phyloP scores from a whole-genome alignment of 2,113 vertebrate genomes.

The Pseudopipra pipra region DNA sequence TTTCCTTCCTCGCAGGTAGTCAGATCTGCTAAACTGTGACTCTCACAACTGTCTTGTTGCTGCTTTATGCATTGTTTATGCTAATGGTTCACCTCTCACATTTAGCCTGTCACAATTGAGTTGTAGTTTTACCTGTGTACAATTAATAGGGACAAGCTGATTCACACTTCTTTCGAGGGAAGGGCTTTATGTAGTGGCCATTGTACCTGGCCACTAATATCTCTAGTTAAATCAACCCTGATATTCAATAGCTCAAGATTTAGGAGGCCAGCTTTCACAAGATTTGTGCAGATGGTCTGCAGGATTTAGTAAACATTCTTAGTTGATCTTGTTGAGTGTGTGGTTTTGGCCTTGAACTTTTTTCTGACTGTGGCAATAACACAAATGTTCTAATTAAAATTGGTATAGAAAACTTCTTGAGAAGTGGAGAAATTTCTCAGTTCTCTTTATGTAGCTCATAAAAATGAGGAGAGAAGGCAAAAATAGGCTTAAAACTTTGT shows the following conservation, averaged over 20 bases:
- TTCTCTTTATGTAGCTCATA: background rate
- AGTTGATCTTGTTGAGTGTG: background rate
- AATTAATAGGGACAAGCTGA: background rate
- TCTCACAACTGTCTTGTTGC: background rate
- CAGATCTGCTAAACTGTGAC: background rate
- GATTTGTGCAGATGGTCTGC: background rate
- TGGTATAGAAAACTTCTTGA: background rate
- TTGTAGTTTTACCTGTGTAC: background rate
- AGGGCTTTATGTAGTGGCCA: rapidly evolving
- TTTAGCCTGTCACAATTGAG: background rate
- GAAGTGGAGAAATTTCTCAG: background rate
- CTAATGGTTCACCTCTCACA: background rate
- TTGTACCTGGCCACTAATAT: rapidly evolving
- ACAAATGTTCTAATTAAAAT: background rate
- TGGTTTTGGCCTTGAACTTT: background rate
- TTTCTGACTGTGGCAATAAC: background rate
- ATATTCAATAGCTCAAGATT: background rate
- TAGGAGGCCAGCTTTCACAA: background rate
- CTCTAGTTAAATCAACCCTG: background rate
- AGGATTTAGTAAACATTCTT: background rate
- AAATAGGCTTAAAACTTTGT: background rate
- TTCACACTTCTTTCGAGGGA: too few relatives aligned
- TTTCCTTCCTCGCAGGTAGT: background rate
- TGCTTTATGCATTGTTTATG: background rate
- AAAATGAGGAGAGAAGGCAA: background rate